These are phyloP conservation scores for Cynopterus sphinx DNA, from an alignment of 2,797 vertebrate genomes.

Conservation along the genomic window DNA sequence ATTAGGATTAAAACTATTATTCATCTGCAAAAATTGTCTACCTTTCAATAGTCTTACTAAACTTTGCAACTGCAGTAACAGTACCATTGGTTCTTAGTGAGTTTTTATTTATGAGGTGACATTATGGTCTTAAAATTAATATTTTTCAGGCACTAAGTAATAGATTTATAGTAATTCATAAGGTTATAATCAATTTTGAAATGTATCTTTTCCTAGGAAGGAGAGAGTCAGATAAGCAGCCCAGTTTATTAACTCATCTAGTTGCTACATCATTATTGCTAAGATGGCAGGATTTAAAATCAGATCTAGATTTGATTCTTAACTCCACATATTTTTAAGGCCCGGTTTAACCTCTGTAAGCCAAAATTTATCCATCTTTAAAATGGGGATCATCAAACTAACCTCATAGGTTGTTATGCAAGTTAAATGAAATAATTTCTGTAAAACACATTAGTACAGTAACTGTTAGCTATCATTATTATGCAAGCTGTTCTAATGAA, in stretches of 20 bases:
- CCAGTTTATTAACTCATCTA: conserved; percentile 46
- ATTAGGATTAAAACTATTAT: not conserved
- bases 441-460: not conserved
- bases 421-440: not conserved
- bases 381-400: not conserved
- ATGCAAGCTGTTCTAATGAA: not conserved
- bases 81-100: not conserved
- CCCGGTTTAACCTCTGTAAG: not conserved
- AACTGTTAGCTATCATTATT: not conserved
- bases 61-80: not conserved
- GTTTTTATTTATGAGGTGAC: not conserved
- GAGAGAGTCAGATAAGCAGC: not conserved
- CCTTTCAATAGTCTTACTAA: not conserved
- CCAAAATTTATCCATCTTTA: conserved; percentile 40
- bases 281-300: not conserved
- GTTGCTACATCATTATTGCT: not conserved
- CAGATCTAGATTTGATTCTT: conserved; percentile 10
- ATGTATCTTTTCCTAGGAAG: not conserved
- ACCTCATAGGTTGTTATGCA: not conserved
- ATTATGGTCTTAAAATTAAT: conserved; percentile 11
- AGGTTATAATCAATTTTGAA: conserved; percentile 10
- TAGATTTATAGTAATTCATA: not conserved
- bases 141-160: not conserved
- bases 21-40: not conserved
- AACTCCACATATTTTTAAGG: not conserved